Conservation (phyloP, 92 coral and sea anemone genomes). For the Phenganax stokvisi region DNA sequence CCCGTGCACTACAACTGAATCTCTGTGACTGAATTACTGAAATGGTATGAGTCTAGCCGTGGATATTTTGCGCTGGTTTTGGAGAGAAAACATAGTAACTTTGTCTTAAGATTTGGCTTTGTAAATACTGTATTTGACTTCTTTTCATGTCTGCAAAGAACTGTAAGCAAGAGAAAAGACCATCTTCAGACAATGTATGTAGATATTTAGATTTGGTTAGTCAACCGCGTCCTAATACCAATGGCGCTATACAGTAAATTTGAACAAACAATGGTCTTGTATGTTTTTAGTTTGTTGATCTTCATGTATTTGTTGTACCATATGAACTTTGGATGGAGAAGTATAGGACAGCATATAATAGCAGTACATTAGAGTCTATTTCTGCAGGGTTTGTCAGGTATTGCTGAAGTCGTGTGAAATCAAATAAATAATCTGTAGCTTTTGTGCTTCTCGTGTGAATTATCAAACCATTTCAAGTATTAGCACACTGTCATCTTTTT, state of each 20-base stretch:
- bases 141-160: slow-evolving; percentile 3
- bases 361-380: slow-evolving; percentile 89
- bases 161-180: slow-evolving; percentile 35
- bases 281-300: slow-evolving; percentile 75
- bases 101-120: too few relatives aligned
- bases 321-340: slow-evolving; percentile 90
- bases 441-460: not conserved
- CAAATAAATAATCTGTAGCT: not conserved
- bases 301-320: slow-evolving; percentile 98
- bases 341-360: slow-evolving; percentile 93
- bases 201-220: not conserved
- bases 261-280: not conserved
- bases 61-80: too few relatives aligned
- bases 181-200: slow-evolving; percentile 34
- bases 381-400: slow-evolving; percentile 99
- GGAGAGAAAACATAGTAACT: too few relatives aligned
- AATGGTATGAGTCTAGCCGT: too few relatives aligned
- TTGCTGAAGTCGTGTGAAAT: not conserved
- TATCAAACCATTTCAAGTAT: not conserved
- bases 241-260: not conserved
- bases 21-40: too few relatives aligned
- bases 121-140: not conserved
- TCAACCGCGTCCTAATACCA: too few relatives aligned
- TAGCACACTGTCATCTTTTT: not conserved
- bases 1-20: too few relatives aligned